Conservation (phyloP, 2,888 invertebrate genomes). For the Leptura quadrifasciata region DNA sequence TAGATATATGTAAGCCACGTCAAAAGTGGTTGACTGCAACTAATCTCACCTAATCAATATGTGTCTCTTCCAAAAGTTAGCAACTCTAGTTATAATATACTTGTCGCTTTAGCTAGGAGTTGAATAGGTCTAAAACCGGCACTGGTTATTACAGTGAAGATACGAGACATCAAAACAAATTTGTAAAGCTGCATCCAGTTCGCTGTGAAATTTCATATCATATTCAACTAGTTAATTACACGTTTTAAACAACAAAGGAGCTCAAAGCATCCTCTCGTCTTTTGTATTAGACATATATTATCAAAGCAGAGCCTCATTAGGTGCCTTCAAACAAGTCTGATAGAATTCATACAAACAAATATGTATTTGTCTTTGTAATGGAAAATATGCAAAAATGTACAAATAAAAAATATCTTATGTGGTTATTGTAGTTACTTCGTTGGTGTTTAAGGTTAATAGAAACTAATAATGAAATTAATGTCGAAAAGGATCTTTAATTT, state of each 20-base stretch:
- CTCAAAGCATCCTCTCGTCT: background rate
- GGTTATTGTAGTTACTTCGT: no score
- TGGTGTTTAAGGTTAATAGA: no score
- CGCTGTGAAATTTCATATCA: background rate
- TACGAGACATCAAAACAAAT: background rate
- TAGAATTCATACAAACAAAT: background rate
- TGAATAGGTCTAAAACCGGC: background rate
- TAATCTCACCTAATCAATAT: no score
- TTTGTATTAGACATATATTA: background rate
- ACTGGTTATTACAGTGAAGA: background rate
- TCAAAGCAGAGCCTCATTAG: background rate
- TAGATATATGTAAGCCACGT: no score
- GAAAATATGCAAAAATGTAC: background rate
- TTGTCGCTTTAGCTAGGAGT: no score
- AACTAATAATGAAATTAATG: no score
- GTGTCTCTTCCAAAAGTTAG: no score
- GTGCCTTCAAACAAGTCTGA: background rate
- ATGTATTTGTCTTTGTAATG: background rate
- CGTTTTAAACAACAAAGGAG: background rate
- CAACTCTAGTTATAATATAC: no score
- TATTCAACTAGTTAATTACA: background rate
- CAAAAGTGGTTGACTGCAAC: no score
- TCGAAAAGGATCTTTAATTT: no score
- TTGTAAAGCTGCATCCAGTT: background rate
- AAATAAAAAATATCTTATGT: background rate